Conservation (phyloP, 2,113 vertebrate genomes). For the Gambusia affinis region DNA sequence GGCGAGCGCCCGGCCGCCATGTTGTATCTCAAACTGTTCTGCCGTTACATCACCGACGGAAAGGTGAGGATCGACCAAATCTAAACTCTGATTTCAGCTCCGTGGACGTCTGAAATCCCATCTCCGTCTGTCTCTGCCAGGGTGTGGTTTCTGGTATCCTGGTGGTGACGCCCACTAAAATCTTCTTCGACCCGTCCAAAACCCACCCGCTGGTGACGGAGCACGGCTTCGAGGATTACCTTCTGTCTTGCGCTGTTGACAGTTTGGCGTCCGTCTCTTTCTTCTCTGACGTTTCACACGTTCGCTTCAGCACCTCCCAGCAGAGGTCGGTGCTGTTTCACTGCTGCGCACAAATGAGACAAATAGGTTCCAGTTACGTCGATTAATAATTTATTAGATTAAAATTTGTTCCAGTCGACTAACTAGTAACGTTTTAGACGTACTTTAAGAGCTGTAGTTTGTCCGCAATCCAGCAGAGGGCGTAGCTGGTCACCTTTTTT, state of each 20-base stretch:
- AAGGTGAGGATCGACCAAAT: slow-evolving; percentile 68
- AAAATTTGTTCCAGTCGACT: too few species aligned
- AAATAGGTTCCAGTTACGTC: neutral
- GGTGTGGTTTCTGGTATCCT: slow-evolving; percentile 83
- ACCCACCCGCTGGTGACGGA: slow-evolving; percentile 81
- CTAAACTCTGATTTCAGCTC: neutral
- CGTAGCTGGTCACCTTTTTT: too few species aligned
- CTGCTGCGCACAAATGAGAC: neutral
- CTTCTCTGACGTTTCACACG: slow-evolving; percentile 78
- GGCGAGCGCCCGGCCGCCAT: slow-evolving; percentile 71
- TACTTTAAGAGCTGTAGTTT: too few species aligned
- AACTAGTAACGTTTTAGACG: too few species aligned
- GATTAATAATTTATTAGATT: too few species aligned
- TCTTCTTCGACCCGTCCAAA: slow-evolving; percentile 85
- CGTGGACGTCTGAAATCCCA: neutral
- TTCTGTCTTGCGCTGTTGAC: slow-evolving; percentile 80
- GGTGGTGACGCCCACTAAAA: slow-evolving; percentile 80
- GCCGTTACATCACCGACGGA: slow-evolving; percentile 82
- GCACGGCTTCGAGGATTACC: slow-evolving; percentile 82
- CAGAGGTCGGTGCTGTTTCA: slow-evolving; percentile 69
- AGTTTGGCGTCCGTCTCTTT: slow-evolving; percentile 76
- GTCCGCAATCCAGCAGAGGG: too few species aligned
- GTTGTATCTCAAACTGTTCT: slow-evolving; percentile 81
- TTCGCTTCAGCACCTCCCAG: slow-evolving; percentile 77
- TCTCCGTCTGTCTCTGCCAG: slow-evolving; percentile 41